Conservation (phyloP, 2,888 invertebrate species). For the Dryobotodes eremita region DNA sequence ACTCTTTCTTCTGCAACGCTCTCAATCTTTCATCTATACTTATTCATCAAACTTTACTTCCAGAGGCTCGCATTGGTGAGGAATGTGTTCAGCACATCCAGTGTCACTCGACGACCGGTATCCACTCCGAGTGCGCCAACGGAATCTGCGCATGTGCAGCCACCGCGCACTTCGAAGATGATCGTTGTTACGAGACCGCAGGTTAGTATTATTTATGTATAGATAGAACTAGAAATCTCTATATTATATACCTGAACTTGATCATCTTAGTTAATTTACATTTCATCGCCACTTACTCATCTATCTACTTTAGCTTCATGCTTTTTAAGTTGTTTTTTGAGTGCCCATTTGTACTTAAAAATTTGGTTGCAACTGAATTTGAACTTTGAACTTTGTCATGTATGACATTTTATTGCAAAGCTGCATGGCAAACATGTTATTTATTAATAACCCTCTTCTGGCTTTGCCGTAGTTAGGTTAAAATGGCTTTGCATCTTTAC, state of each 20-base stretch:
- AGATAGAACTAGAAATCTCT: neutral
- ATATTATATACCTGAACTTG: neutral
- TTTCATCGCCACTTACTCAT: neutral
- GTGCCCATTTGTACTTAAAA: neutral
- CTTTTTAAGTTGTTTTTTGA: neutral
- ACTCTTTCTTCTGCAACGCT: no score
- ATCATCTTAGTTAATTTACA: neutral
- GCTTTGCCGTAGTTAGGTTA: no score
- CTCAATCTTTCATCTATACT: neutral
- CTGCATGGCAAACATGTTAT: no score
- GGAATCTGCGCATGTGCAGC: conserved; percentile 82
- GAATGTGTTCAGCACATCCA: conserved; percentile 86
- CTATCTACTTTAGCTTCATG: neutral
- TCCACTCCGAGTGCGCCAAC: conserved; percentile 83
- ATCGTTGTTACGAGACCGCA: conserved; percentile 87
- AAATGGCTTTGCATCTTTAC: no score
- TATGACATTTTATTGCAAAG: no score
- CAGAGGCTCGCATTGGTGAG: conserved; percentile 86
- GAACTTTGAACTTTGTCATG: no score
- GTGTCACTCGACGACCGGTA: conserved; percentile 86
- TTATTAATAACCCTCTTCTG: no score
- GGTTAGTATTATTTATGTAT: conserved; percentile 71
- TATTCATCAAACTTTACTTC: conserved; percentile 46
- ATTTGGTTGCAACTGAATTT: no score
- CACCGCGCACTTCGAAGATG: conserved; percentile 84